Evolutionary conservation across 2,113 vertebrate species (phyloP), one percentile per base, ranked within the genome.

Genomic region (Anhinga anhinga): DNA sequence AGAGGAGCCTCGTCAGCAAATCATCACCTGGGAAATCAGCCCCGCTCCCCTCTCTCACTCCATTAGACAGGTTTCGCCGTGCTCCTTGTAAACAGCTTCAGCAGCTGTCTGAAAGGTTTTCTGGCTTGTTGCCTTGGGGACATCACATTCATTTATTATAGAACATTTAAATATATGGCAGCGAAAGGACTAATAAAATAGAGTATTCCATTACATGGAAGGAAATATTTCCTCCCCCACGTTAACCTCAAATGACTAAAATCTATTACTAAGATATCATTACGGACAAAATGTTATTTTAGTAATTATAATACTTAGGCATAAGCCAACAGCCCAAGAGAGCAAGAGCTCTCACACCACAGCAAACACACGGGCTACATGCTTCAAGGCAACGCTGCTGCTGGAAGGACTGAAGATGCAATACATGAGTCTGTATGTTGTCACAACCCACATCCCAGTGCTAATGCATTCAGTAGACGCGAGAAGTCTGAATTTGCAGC

Each of bases 31-130:
- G 73, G 67, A 95, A 72, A 85, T 59, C 0, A 2, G 58, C 71
- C 74, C 81, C 53, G 36, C 25, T 94, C 44, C 92, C 67, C 58
- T 63, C 82, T 88, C 59, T 67, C 93, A 65, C 86, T 82, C 90
- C 93, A 91, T 95, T 66, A 95, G 86, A 80, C 58, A 58, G 45
- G 58, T 58, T 95, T 53, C 93, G 84, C 84, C 85, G 47, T 8
- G 11, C 56, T 76, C 36, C 93, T 55, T 80, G 86, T 91, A 93
- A 93, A 96, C 88, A 94, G 88, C 82, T 86, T 22, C 84, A 87
- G 88, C 95, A 97, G 95, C 94, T 95, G 84, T 58, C 89, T 97
- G 94, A 95, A 85, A 96, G 91, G 89, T 66, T 96, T 96, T 67
- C 95, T 96, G 96, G 96, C 94, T 93, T 87, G 70, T 77, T 93